Evolutionary conservation across 1,140 invertebrate species (phyloP), one percentile per base, ranked within the genome.

Genomic region (Atopsyche davidsoni): DNA sequence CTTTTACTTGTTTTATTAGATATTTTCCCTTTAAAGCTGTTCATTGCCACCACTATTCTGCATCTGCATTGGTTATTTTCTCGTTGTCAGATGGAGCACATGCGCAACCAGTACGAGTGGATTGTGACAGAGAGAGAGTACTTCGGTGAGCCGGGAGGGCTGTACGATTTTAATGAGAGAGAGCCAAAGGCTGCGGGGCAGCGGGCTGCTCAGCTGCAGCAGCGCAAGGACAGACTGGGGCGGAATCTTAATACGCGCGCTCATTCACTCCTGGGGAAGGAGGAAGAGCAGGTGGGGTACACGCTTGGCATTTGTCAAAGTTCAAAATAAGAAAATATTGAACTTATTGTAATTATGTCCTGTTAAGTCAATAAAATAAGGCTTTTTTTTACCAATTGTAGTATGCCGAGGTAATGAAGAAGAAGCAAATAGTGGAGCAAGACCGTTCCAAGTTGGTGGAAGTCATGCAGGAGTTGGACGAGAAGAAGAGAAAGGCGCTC

Each of bases 391-490:
- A n/a, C n/a, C n/a, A 4, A 11, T 45, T 31, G 13, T 18, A 52
- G 50, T 52, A 52, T 46, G 32, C 41, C 2, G 50, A 52, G 16
- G 31, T 52, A 7, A 52, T 52, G 50, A 52, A 86, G 70, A 93
- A 90, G 56, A 86, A 90, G 60, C 67, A 68, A 45, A 92, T 90
- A 51, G 87, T 96, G n/a, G 82, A 92, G 60, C 78, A 81, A 53
- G 93, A 97, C 65, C 88, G 89, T 61, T 75, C 78, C 10, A 89
- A 88, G 62, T 83, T 98, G 46, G 75, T 84, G 25, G 77, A 81
- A 42, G 85, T 92, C 10, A 96, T 98, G 59, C 73, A 79, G 24
- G 86, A 93, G 60, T 73, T 97, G 58, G 94, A 98, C 65, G 80
- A 87, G 58, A 91, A 94, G 70, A 96, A 96, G 65, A 83, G 86